Evolutionary conservation across 2,888 invertebrate species (phyloP), one percentile per base, ranked within the genome.

Genomic region (Lasioglossum leucozonium): DNA sequence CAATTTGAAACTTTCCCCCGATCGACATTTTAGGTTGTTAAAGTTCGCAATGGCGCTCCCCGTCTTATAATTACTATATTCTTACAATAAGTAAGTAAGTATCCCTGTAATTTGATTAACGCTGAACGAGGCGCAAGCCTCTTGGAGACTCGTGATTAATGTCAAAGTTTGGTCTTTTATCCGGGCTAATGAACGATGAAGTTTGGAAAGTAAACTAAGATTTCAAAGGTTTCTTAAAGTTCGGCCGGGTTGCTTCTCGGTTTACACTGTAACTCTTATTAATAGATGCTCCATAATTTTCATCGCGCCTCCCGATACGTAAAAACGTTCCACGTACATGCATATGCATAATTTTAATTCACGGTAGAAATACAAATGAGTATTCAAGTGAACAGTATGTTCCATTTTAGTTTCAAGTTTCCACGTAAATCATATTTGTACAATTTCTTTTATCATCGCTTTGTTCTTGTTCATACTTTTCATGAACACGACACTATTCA

Each of bases 81-180:
- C 34, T 67, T 22, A 67, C 34, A 67, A 67, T 67, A 67, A 67
- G 67, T 22, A 75, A 77, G 72, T 80, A 75, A 77, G 72, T 80
- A 55, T 79, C 62, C 47, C n/a, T 30, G 51, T 55, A 83, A 81
- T 79, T 83, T 82, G 76, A 79, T 88, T 79, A 77, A 79, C 71
- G 62, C 77, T 71, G 47, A 79, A 47, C 22, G 75, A 71, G 62
- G 42, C n/a, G 42, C 47, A 16, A 40, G 30, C 69, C 26, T 40
- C 47, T 44, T 18, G 16, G 47, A 77, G 34, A 58, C 26, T 16
- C 42, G 51, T 79, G 79, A 77, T 87, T 87, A 83, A 75, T 83
- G 30, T 13, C 30, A 18, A 78, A 75, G 65, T 82, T 82, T 55
- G 58, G 75, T 74, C 65, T 79, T 79, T 83, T 83, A 83, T 85